Percentiles rank a stretch among this genome's conserved stretches.
Evolutionary conservation across 1,140 invertebrate genomes (phyloP).

Genomic region (Palaemon carinicauda): DNA sequence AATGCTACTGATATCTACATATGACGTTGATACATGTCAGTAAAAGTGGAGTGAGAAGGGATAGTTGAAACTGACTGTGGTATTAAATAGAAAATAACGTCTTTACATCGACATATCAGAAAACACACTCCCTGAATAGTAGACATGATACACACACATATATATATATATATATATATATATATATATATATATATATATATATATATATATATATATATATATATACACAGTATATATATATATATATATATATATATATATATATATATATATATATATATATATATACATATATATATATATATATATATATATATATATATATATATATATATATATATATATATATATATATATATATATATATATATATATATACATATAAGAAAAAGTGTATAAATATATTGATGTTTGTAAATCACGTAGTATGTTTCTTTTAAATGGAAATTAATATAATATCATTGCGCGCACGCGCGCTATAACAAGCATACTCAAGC

Average conservation of each 20-base stretch:
- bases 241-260: conserved; percentile 2
- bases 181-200: neutral
- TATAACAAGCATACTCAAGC: too few relatives aligned
- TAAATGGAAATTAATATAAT: too few relatives aligned
- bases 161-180: neutral
- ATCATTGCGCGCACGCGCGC: too few relatives aligned
- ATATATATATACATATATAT: neutral
- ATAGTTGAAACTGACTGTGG: too few relatives aligned
- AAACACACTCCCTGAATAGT: too few relatives aligned
- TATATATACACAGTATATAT: neutral
- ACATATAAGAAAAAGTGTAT: too few relatives aligned
- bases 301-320: conserved; percentile 9
- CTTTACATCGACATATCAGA: too few relatives aligned
- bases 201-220: neutral
- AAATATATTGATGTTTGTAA: neutral
- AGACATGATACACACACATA: neutral
- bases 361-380: conserved; percentile 29
- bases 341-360: conserved; percentile 16
- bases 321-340: conserved; percentile 6
- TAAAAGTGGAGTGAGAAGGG: too few relatives aligned
- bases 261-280: neutral
- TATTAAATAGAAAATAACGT: too few relatives aligned
- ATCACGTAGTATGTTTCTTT: neutral
- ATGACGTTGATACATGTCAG: too few relatives aligned
- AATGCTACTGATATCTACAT: too few relatives aligned